phyloP scores from a whole-genome alignment of 1,140 invertebrate species.

The Drosophila ficusphila region DNA sequence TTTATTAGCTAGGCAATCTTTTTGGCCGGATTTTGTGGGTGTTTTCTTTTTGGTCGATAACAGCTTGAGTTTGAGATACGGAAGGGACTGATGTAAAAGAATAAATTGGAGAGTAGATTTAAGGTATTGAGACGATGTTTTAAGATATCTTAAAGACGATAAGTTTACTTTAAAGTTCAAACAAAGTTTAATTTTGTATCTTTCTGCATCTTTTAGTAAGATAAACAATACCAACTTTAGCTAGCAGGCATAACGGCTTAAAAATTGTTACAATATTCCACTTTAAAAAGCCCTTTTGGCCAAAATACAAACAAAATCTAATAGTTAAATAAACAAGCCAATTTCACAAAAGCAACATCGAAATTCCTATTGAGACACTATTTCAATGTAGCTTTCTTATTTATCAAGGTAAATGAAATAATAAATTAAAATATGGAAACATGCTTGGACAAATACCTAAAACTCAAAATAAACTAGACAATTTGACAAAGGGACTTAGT shows the following conservation, averaged over 20 bases:
- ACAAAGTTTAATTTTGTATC: too few relatives aligned
- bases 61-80: not conserved
- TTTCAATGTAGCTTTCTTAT: too few relatives aligned
- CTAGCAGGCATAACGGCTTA: too few relatives aligned
- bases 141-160: constrained; percentile 2
- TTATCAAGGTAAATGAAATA: too few relatives aligned
- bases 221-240: too few relatives aligned
- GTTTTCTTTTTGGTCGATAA: constrained; percentile 21
- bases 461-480: not conserved
- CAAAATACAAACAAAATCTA: too few relatives aligned
- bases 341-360: not conserved
- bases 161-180: not conserved
- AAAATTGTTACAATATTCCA: too few relatives aligned
- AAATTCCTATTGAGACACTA: not conserved
- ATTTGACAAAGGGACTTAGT: not conserved
- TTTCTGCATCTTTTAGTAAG: too few relatives aligned
- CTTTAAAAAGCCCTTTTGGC: too few relatives aligned
- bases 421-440: too few relatives aligned
- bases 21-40: constrained; percentile 28
- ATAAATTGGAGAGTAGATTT: constrained; percentile 16
- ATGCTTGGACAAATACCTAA: not conserved
- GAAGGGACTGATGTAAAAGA: not conserved
- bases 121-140: not conserved
- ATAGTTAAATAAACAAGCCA: not conserved
- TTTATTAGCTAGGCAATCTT: constrained; percentile 32